Evolutionary conservation across 2,888 invertebrate species (phyloP), one percentile per base, ranked within the genome.

Genomic region (Congeria kusceri): DNA sequence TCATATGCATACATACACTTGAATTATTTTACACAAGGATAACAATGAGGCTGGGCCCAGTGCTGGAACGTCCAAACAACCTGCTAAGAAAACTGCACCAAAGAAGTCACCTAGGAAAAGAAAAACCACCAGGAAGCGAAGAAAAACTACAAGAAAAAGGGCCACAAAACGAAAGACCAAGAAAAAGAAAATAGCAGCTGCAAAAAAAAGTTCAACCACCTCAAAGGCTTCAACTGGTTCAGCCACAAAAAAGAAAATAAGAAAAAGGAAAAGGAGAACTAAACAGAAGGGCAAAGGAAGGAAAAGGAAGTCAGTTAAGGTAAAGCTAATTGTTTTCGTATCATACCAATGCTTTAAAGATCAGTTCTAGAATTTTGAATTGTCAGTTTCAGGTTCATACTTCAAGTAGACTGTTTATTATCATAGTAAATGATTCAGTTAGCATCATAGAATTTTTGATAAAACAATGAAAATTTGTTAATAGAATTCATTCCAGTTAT

Each of bases 121-220:
- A 32, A 81, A 73, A 70, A 86, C 73, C 57, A 70, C 78, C 11
- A 39, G 80, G 23, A 84, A 80, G 59, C 72, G 81, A 44, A 78
- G 80, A 63, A 80, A 84, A 74, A 83, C 80, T 32, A 84, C 65
- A 53, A 80, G 78, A 3, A 81, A 80, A 76, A 72, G 32, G 15
- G 56, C 20, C 39, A 62, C 49, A 3, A 49, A 74, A 46, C 61
- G 62, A 62, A 77, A 61, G 46, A 80, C 68, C 58, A 82, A 69
- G 46, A 81, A 62, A 68, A 86, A 66, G 63, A 74, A 66, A 77
- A 81, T 53, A 58, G 83, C 59, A 23, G 70, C 64, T 58, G 77
- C 32, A 53, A 77, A 62, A n/a, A 80, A 56, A 39, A 70, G 63
- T 53, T 57, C 57, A 58, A 39, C 58, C 27, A 67, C 47, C 39